A percentile compares a stretch with the other conserved stretches of the same genome.
Conservation (phyloP, 2,888 invertebrate species). For the Drosophila mimetica region DNA sequence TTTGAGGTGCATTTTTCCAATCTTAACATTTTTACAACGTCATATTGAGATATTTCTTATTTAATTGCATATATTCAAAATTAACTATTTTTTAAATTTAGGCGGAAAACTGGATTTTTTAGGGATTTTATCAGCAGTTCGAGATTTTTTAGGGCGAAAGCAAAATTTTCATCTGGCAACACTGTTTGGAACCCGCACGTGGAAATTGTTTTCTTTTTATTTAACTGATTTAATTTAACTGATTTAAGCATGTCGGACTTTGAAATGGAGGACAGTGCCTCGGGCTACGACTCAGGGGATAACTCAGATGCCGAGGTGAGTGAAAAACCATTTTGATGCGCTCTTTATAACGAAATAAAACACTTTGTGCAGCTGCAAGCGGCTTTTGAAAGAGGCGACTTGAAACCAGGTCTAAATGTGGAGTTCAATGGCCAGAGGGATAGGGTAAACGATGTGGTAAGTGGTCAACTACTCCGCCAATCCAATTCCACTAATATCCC, state of each 20-base stretch:
- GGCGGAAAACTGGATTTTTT: too few species aligned
- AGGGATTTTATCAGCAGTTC: too few species aligned
- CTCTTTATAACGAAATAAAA: neutral
- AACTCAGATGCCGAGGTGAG: conserved; percentile 83
- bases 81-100: too few species aligned
- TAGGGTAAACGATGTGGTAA: conserved; percentile 90
- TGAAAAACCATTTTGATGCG: neutral
- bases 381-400: conserved; percentile 92
- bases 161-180: too few species aligned
- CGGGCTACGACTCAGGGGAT: conserved; percentile 78
- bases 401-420: conserved; percentile 94
- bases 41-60: too few species aligned
- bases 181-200: too few species aligned
- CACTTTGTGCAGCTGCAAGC: conserved; percentile 90
- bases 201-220: conserved; percentile 62
- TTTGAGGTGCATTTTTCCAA: too few species aligned
- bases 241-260: conserved; percentile 67
- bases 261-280: conserved; percentile 73
- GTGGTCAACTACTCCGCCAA: conserved; percentile 67
- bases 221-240: neutral
- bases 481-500: conserved; percentile 4
- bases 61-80: too few species aligned
- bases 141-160: too few species aligned
- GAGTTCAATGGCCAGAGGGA: conserved; percentile 86
- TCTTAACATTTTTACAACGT: too few species aligned